Evolutionary conservation across 1,140 invertebrate genomes (phyloP).

Genomic region (Panagrolaimus sp.): DNA sequence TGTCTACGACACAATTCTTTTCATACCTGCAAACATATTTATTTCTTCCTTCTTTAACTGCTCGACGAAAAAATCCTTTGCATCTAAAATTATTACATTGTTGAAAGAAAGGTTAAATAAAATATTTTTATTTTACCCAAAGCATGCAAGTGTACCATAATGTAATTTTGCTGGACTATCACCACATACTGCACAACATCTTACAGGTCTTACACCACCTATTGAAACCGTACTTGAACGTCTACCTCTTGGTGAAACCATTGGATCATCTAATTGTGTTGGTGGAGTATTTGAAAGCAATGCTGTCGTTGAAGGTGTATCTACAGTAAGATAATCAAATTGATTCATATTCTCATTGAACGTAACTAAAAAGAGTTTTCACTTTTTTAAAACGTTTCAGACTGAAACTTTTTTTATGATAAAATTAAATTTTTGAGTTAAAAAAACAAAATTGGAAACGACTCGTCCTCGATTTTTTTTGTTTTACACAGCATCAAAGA

Average conservation of each 20-base stretch:
- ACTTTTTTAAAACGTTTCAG: no score
- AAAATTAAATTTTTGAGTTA: no score
- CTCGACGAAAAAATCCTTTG: constrained; percentile 26
- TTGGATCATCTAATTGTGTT: neutral
- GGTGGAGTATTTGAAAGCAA: neutral
- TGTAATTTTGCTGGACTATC: constrained; percentile 45
- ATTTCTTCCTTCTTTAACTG: constrained; percentile 28
- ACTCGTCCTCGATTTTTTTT: no score
- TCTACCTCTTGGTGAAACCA: neutral
- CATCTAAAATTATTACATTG: neutral
- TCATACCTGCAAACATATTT: constrained; percentile 27
- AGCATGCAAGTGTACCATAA: constrained; percentile 39
- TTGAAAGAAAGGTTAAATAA: neutral
- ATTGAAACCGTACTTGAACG: neutral
- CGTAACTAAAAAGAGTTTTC: neutral
- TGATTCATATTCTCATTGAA: neutral
- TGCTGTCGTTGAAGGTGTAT: neutral
- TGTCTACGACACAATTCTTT: constrained; percentile 29
- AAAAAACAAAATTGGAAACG: no score
- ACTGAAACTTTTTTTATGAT: no score
- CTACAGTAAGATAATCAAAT: constrained; percentile 3
- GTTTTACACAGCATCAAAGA: no score
- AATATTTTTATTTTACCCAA: constrained; percentile 14
- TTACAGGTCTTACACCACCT: neutral
- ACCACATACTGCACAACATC: constrained; percentile 44